phyloP scores from a whole-genome alignment of 2,797 vertebrate species.

The Clarias laeviceps region DNA sequence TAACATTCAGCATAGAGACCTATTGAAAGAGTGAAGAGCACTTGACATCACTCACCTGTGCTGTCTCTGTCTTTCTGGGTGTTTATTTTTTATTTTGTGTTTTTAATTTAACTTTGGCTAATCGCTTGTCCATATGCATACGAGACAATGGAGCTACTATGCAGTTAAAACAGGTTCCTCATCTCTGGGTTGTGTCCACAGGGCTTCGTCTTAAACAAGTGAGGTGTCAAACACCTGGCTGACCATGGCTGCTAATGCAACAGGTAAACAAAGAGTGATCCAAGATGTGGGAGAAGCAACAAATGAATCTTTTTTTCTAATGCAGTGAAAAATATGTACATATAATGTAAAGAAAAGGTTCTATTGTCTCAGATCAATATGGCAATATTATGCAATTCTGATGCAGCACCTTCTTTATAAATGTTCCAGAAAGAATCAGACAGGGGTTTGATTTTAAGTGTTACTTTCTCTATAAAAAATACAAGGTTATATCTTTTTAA shows the following conservation, averaged over 20 bases:
- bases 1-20: constrained; percentile 72
- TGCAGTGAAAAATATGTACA: constrained; percentile 78
- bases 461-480: constrained; percentile 74
- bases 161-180: constrained; percentile 77
- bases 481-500: constrained; percentile 68
- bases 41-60: constrained; percentile 75
- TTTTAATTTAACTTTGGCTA: constrained; percentile 71
- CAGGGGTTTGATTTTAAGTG: constrained; percentile 79
- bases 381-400: constrained; percentile 76
- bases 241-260: constrained; percentile 67
- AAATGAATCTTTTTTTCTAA: constrained; percentile 70
- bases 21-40: constrained; percentile 75
- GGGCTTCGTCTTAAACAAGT: constrained; percentile 74
- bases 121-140: constrained; percentile 72
- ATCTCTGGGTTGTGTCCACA: constrained; percentile 73
- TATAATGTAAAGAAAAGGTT: constrained; percentile 77
- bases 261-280: constrained; percentile 76
- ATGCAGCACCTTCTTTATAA: constrained; percentile 73
- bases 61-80: constrained; percentile 78
- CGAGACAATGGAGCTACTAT: constrained; percentile 78
- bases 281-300: constrained; percentile 62
- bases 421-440: constrained; percentile 80
- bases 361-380: constrained; percentile 72
- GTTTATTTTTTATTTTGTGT: constrained; percentile 67
- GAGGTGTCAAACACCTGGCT: constrained; percentile 73